Evolutionary conservation across 30 jellyfish, hydroid and myxozoan genomes (phyloP), one percentile per base, ranked within the genome.

Genomic region (Mastigias papua): DNA sequence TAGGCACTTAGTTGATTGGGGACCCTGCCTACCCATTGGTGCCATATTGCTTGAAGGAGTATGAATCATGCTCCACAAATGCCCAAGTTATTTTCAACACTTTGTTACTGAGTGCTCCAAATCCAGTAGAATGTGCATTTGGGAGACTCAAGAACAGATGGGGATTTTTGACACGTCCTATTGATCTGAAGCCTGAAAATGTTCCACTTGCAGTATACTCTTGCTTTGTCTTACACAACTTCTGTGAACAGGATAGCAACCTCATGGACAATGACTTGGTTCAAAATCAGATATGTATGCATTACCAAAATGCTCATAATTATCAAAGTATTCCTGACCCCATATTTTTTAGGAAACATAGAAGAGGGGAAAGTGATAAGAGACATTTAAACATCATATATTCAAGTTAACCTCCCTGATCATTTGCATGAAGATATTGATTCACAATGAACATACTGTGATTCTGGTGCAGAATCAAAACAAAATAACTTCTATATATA

Each of bases 1-100:
- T 75, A n/a, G 34, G 68, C 21, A 88, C 69, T 46, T 81, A 57
- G 35, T 60, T 74, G 61, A 74, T 84, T 76, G 96, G 96, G 2
- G 96, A 84, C 80, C 97, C 97, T 16, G 98, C 97, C 21, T 84
- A 91, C 80, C 96, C 97, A 0, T 65, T 91, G 32, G 58, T 80
- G 21, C 93, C 98, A 21, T 69, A 81, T 72, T 91, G 93, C 63
- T 34, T 77, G 96, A 86, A 84, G 58, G 96, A 91, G 51, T 86
- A 68, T 70, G 71, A 67, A 17, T 20, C 82, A 23, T 83, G 93
- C 66, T 30, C 46, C n/a, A 70, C 82, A 26, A 80, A 88, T 75
- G 97, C 58, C 19, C 71, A 88, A 80, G 92, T 88, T 33, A 61
- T 88, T 9, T 89, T 80, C 61, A 80, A 89, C 57, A 80, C 73